Base-by-base conservation (phyloP, 2,888 invertebrate genomes). In the Trichogramma dendrolimi region DNA sequence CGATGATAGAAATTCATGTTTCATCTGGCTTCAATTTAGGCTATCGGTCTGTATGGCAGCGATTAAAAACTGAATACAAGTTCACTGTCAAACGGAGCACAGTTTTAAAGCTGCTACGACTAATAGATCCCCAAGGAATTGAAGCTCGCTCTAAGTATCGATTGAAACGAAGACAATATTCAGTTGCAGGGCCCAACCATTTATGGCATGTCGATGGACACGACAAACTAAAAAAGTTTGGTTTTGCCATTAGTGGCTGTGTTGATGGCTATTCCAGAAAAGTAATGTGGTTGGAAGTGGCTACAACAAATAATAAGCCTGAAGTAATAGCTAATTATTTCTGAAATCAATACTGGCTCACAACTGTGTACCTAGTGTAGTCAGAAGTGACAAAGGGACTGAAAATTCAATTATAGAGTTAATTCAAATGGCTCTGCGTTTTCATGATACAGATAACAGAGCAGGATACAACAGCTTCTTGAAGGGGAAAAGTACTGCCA, bases 181-280 rank as follows among this genome's bases (percentile, higher is more conserved):
- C 5, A 27, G 55, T 55, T 6, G 43, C 44, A 5, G 55, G 55
- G 4, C 55, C 43, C 6, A 55, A 55, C 43, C 41, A 43, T 8
- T 6, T 55, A 4, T 55, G 55, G 55, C 55, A 55, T 27, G n/a
- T 44, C 4, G 55, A 55, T 11, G 44, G 44, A 4, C 43, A 6
- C 10, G 44, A 55, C 38, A 55, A 55, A 44, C 44, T 55, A n/a
- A 55, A 55, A 55, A 41, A 8, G 14, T 55, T 10, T 55, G 55
- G 55, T 5, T 55, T 55, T 27, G 27, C 55, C 8, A 55, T 55
- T 4, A 14, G 43, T 55, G 55, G 43, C 4, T 55, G 55, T 11
- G 44, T 55, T 3, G 55, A 43, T 41, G 55, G 55, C 5, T 55
- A 5, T 11, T 55, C 56, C 3, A 56, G 48, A 11, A 3, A 5